Base-by-base conservation (phyloP, 1,140 invertebrate species). In the Portunus trituberculatus region DNA sequence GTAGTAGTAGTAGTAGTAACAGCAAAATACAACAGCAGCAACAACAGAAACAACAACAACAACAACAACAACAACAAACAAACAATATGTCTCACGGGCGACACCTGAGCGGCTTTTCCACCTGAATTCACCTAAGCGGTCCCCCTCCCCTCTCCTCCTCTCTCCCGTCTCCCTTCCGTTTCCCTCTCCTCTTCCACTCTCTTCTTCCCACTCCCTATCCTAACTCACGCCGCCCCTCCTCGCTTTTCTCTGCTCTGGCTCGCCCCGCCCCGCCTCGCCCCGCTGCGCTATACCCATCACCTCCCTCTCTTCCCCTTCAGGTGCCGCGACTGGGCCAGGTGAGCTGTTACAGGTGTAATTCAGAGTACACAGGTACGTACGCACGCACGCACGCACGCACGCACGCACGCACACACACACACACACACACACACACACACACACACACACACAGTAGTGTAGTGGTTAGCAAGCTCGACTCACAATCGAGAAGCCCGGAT, bases 401-500 rank as follows among this genome's bases (percentile, higher is more conserved):
- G 28, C 16, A 91, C 48, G 59, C 48, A 91, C 48, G 59, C 48
- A 91, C 48, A 91, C 48, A 91, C 48, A 91, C 90, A 91, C 20
- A 67, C 48, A 91, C 46, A 91, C 39, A 59, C 48, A 67, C 48
- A 91, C 4, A 91, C 90, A 91, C 90, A 67, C 48, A 91, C 48
- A 25, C 12, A n/a, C n/a, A n/a, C n/a, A n/a, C n/a, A n/a, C n/a
- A n/a, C n/a, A n/a, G n/a, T n/a, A n/a, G n/a, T n/a, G n/a, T n/a
- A n/a, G n/a, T n/a, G n/a, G n/a, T n/a, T n/a, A n/a, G n/a, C n/a
- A n/a, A n/a, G n/a, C n/a, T n/a, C n/a, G n/a, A n/a, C n/a, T n/a
- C n/a, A n/a, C n/a, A n/a, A n/a, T n/a, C n/a, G n/a, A n/a, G n/a
- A n/a, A n/a, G n/a, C n/a, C n/a, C n/a, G n/a, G n/a, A n/a, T n/a